Evolutionary conservation across 2,113 vertebrate species (phyloP).

Genomic region (Nothobranchius furzeri): DNA sequence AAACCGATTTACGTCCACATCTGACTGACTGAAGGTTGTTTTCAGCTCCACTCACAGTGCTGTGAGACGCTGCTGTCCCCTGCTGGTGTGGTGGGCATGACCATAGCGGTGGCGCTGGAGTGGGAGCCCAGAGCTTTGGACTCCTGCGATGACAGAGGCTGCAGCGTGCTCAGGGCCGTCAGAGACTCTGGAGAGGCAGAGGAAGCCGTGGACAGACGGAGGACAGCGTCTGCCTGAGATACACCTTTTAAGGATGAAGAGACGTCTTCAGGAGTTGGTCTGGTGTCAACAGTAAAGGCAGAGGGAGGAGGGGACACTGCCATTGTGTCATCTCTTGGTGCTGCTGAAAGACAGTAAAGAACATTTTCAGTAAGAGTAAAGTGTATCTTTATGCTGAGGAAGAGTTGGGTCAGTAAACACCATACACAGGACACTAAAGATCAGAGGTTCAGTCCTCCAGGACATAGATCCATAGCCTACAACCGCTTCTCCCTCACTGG

Average conservation of each 20-base stretch:
- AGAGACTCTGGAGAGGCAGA: slow-evolving; percentile 46
- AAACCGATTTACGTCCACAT: too few species aligned
- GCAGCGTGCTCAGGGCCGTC: slow-evolving; percentile 43
- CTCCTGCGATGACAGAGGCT: slow-evolving; percentile 53
- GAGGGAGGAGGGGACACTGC: slow-evolving; percentile 10
- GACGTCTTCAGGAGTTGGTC: slow-evolving; percentile 30
- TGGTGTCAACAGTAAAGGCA: slow-evolving; percentile 22
- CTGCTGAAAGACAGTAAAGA: slow-evolving; percentile 37
- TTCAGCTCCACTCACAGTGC: slow-evolving; percentile 83
- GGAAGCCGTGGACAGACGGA: slow-evolving; percentile 51
- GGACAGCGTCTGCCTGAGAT: slow-evolving; percentile 59
- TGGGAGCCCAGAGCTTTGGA: slow-evolving; percentile 51
- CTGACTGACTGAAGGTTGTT: too few species aligned
- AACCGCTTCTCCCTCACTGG: too few species aligned
- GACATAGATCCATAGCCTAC: too few species aligned
- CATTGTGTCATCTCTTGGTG: slow-evolving; percentile 44
- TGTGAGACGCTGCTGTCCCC: slow-evolving; percentile 86
- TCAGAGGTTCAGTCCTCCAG: too few species aligned
- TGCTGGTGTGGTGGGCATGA: slow-evolving; percentile 58
- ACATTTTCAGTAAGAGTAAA: neutral
- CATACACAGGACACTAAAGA: too few species aligned
- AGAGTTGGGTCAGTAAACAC: too few species aligned
- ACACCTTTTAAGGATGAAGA: slow-evolving; percentile 22
- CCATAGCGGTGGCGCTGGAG: slow-evolving; percentile 55
- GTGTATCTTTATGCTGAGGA: too few species aligned